Conservation (phyloP, 2,888 invertebrate genomes). For the Caenorhabditis afra region DNA sequence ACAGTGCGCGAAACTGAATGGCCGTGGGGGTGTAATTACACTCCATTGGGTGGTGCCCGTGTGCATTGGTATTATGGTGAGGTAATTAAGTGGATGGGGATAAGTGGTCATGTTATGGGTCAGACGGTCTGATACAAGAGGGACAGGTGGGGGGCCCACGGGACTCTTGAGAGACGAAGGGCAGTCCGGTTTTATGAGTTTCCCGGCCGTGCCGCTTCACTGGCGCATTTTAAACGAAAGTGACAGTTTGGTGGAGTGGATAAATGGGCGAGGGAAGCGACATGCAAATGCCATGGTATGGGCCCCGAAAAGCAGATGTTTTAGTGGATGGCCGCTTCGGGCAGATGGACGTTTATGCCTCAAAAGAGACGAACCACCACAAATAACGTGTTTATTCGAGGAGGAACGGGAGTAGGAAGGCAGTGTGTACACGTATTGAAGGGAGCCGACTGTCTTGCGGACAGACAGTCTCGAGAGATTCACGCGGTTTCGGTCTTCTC, state of each 20-base stretch:
- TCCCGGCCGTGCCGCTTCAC: conserved; percentile 4
- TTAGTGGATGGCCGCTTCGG: conserved; percentile 34
- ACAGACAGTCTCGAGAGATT: background rate
- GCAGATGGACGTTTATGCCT: conserved; percentile 57
- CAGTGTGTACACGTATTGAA: conserved; percentile 41
- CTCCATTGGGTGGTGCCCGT: conserved; percentile 28
- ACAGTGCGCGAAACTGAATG: conserved; percentile 55
- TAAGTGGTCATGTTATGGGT: conserved; percentile 55
- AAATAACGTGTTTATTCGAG: conserved; percentile 44
- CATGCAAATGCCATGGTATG: conserved; percentile 57
- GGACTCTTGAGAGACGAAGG: background rate
- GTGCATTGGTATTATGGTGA: conserved; percentile 48
- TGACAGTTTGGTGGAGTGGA: conserved; percentile 42
- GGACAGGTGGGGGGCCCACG: conserved; percentile 32
- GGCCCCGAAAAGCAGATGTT: conserved; percentile 60
- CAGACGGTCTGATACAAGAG: conserved; percentile 43
- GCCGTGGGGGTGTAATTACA: conserved; percentile 24
- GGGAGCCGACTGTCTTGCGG: background rate
- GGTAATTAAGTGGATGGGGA: conserved; percentile 45
- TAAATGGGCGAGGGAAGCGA: conserved; percentile 22
- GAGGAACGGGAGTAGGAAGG: background rate
- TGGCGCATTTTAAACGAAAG: conserved; percentile 48
- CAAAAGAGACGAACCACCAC: conserved; percentile 33
- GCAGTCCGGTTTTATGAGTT: conserved; percentile 20
- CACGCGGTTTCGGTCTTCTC: conserved; percentile 15